Conservation (phyloP, 2,113 vertebrate genomes). For the Ctenomys sociabilis region DNA sequence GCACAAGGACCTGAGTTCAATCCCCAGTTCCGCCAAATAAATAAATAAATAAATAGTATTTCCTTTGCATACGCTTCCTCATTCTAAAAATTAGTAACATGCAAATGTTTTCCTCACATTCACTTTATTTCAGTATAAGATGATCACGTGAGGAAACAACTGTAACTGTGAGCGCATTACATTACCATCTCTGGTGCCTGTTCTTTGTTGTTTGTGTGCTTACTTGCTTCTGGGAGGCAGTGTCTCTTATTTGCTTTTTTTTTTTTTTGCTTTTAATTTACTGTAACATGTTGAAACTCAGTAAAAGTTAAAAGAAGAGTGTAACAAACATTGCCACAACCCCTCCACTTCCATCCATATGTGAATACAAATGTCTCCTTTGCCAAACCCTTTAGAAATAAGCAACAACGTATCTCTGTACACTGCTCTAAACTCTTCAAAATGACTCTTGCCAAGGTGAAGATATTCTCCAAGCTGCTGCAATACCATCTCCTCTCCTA, state of each 20-base stretch:
- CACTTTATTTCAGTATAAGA: neutral
- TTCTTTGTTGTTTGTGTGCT: neutral
- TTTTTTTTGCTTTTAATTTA: neutral
- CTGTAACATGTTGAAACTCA: neutral
- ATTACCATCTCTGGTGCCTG: neutral
- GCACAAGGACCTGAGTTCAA: too few species aligned
- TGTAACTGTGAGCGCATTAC: neutral
- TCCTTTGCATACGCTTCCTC: neutral
- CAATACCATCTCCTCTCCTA: neutral
- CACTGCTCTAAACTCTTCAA: neutral
- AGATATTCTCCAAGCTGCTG: neutral
- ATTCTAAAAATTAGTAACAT: neutral
- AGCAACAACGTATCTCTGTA: neutral
- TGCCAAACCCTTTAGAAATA: neutral
- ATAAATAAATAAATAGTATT: too few species aligned
- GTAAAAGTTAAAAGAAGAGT: neutral
- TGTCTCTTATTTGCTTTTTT: neutral
- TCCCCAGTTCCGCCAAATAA: too few species aligned
- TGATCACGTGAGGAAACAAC: neutral
- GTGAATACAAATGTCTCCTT: neutral
- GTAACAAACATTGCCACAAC: constrained; percentile 10
- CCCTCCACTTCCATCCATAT: neutral
- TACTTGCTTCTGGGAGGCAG: neutral
- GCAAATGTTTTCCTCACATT: neutral
- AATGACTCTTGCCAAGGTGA: neutral